Base-by-base conservation (phyloP, 2,113 vertebrate species). In the Ciconia boyciana region DNA sequence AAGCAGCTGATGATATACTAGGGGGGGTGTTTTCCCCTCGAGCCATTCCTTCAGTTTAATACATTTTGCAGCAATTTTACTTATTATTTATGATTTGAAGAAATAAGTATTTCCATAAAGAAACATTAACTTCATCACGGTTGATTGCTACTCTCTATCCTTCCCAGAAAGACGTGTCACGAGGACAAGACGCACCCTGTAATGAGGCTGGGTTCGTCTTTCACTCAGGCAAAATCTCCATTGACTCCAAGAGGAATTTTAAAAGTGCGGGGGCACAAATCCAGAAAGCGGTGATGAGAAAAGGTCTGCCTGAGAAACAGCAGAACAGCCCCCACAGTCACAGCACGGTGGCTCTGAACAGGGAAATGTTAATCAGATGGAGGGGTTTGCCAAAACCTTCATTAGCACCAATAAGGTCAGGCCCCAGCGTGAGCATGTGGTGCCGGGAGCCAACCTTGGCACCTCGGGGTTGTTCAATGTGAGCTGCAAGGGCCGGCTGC, bases 241-340 rank as follows among this genome's bases (percentile, higher is more conserved):
- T 11, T 4, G 5, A 17, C 11, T 46, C 69, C 76, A 49, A 52
- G 60, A 52, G 49, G 72, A 13, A 7, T 52, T 76, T 87, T 29
- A 29, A 71, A 49, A 51, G 62, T 1, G 9, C 0, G 0, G 25
- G 26, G 46, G 17, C 80, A 80, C 3, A 2, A 46, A 57, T 31
- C 71, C 71, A 77, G 31, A 28, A 13, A 3, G 12, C 1, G 24
- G 44, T 12, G 1, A 16, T 3, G 54, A 74, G 89, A 55, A 58
- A 70, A 79, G 19, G 5, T 32, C 44, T 32, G 69, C 32, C 86
- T 10, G 24, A 71, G 71, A 52, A 82, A 43, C 64, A 69, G 72
- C 62, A 65, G 14, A 41, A 6, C 41, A 81, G 4, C 39, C 34
- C 34, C 52, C 24, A 11, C 4, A 16, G 28, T n/a, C 13, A 11